These are phyloP conservation scores for Lagorchestes hirsutus DNA, from an alignment of 2,797 vertebrate species.

Conservation along the genomic window DNA sequence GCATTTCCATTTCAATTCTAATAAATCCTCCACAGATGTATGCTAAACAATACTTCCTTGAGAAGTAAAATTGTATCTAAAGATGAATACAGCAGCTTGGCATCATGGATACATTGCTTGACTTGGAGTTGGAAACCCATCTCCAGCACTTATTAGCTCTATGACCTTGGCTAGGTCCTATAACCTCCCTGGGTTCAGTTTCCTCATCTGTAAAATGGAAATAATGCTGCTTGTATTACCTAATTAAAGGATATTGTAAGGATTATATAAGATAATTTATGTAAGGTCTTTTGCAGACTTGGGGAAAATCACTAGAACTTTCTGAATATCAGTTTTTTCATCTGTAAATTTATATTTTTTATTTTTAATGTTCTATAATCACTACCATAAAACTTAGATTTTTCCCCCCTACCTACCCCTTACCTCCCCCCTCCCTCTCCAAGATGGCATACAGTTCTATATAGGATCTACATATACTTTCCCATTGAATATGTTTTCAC, in stretches of 20 bases:
- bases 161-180: not conserved
- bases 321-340: not conserved
- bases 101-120: not conserved
- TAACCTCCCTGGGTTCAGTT: not conserved
- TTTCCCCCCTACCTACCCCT: no score
- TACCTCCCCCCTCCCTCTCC: no score
- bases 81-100: not conserved
- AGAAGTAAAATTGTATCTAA: slow-evolving; percentile 64
- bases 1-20: slow-evolving; percentile 79
- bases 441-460: no score
- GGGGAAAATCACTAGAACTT: not conserved
- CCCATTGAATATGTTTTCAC: no score
- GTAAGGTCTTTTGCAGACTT: not conserved
- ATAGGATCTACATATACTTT: no score
- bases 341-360: no score
- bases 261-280: not conserved
- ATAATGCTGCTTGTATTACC: not conserved
- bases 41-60: slow-evolving; percentile 68
- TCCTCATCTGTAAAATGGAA: not conserved
- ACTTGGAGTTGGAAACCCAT: not conserved
- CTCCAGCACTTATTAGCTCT: not conserved
- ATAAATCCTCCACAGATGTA: slow-evolving; percentile 77
- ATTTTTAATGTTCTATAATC: no score
- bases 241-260: not conserved
- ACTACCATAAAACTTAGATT: no score